Conservation (phyloP, 2,113 vertebrate species). For the Hippocampus zosterae region DNA sequence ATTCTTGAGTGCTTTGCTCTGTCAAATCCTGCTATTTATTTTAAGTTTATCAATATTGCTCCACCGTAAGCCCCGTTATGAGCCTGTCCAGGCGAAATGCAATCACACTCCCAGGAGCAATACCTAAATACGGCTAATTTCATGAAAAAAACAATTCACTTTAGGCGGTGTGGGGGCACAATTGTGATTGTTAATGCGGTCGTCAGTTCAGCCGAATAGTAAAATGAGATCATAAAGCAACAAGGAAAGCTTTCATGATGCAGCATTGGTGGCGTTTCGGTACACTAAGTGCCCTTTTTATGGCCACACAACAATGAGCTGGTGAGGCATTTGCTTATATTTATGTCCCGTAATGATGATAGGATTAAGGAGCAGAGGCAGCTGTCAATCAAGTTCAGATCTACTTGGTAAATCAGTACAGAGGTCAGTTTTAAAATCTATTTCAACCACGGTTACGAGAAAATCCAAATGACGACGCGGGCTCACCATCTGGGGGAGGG, state of each 20-base stretch:
- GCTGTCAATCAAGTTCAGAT: too few relatives aligned
- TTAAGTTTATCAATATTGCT: conserved; percentile 37
- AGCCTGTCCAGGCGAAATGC: conserved; percentile 33
- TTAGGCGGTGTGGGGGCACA: conserved; percentile 30
- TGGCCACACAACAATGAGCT: conserved; percentile 23
- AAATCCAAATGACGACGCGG: too few relatives aligned
- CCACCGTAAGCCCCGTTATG: conserved; percentile 24
- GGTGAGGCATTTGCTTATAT: conserved; percentile 13
- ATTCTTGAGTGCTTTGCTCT: too few relatives aligned
- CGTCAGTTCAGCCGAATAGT: conserved; percentile 64
- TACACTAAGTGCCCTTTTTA: conserved; percentile 60
- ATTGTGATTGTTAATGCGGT: conserved; percentile 58
- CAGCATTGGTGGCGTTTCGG: conserved; percentile 63
- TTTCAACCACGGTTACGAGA: too few relatives aligned
- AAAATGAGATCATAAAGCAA: conserved; percentile 67
- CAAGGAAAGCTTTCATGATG: conserved; percentile 53
- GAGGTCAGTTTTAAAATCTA: too few relatives aligned
- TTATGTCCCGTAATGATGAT: conserved; percentile 46
- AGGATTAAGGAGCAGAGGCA: conserved; percentile 11
- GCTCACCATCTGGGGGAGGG: too few relatives aligned
- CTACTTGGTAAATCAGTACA: too few relatives aligned
- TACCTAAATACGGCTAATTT: conserved; percentile 48
- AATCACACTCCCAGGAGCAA: conserved; percentile 52
- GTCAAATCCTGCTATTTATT: conserved; percentile 36
- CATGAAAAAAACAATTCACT: conserved; percentile 37